Conservation (phyloP, 2,888 invertebrate genomes). For the Tridacna gigas region DNA sequence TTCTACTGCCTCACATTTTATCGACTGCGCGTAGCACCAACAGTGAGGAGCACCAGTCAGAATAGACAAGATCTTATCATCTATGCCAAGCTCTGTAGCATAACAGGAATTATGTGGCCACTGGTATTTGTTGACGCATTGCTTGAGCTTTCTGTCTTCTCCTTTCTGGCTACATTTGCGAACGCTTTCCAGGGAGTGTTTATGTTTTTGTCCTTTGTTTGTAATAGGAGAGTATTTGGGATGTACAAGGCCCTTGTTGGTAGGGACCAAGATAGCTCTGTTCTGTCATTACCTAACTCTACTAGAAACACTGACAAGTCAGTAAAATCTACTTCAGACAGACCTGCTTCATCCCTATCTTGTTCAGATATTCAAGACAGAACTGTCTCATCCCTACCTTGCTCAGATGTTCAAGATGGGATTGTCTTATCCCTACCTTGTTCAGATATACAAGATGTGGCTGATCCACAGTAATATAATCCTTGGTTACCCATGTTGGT, state of each 20-base stretch:
- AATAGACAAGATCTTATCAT: conserved; percentile 60
- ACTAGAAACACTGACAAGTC: no score
- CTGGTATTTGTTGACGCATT: conserved; percentile 68
- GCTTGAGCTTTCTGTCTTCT: conserved; percentile 61
- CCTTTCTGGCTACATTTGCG: conserved; percentile 63
- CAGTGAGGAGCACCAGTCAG: conserved; percentile 31
- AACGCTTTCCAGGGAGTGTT: conserved; percentile 72
- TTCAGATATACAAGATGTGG: no score
- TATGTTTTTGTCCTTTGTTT: conserved; percentile 69
- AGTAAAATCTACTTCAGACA: no score
- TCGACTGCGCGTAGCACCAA: conserved; percentile 43
- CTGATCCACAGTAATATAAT: no score
- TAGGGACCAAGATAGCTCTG: background rate
- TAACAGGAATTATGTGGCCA: conserved; percentile 75
- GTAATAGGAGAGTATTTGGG: conserved; percentile 62
- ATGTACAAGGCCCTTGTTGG: conserved; percentile 51
- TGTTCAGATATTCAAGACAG: no score
- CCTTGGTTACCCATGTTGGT: no score
- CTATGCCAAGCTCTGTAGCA: conserved; percentile 69
- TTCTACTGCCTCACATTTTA: conserved; percentile 65
- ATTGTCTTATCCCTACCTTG: no score
- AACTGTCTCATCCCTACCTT: no score
- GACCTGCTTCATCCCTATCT: no score
- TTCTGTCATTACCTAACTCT: background rate
- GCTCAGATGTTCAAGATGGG: no score